A percentile compares a stretch with the other conserved stretches of the same genome.
Evolutionary conservation across 1,140 invertebrate genomes (phyloP).

Genomic region (Zaprionus africanus): DNA sequence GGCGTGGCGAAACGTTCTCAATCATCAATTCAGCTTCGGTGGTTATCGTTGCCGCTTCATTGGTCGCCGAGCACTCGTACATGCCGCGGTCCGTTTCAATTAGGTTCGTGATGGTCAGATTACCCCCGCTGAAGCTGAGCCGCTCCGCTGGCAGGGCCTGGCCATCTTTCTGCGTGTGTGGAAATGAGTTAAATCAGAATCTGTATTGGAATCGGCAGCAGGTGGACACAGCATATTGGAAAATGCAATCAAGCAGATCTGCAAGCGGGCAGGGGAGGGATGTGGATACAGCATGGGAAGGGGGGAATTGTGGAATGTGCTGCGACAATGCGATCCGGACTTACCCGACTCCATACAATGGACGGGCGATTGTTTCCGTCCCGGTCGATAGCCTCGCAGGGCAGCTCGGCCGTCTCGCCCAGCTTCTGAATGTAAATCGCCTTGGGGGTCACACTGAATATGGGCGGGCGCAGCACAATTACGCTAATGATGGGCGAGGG

Average conservation of each 20-base stretch:
- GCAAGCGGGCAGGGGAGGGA: background rate
- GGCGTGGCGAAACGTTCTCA: conserved; percentile 93
- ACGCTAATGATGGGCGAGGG: conserved; percentile 94
- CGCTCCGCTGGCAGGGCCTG: conserved; percentile 89
- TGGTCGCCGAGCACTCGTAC: conserved; percentile 96
- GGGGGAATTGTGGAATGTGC: background rate
- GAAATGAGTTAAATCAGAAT: conserved; percentile 32
- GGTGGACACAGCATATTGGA: conserved; percentile 57
- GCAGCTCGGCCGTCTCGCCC: conserved; percentile 92
- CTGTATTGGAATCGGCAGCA: background rate
- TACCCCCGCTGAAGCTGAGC: conserved; percentile 90
- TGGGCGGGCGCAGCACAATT: conserved; percentile 93
- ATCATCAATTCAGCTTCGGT: conserved; percentile 95
- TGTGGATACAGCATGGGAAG: too few species aligned
- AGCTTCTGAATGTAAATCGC: conserved; percentile 92
- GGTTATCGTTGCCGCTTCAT: conserved; percentile 95
- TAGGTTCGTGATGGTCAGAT: conserved; percentile 93
- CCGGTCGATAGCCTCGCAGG: conserved; percentile 91
- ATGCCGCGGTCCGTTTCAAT: conserved; percentile 94
- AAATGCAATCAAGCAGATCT: conserved; percentile 67
- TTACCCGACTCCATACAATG: conserved; percentile 95
- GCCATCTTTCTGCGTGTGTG: conserved; percentile 89
- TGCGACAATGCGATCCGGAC: conserved; percentile 43
- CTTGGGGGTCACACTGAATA: conserved; percentile 90
- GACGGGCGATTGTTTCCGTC: conserved; percentile 89